phyloP scores from a whole-genome alignment of 1,140 invertebrate species.

The Panulirus ornatus region DNA sequence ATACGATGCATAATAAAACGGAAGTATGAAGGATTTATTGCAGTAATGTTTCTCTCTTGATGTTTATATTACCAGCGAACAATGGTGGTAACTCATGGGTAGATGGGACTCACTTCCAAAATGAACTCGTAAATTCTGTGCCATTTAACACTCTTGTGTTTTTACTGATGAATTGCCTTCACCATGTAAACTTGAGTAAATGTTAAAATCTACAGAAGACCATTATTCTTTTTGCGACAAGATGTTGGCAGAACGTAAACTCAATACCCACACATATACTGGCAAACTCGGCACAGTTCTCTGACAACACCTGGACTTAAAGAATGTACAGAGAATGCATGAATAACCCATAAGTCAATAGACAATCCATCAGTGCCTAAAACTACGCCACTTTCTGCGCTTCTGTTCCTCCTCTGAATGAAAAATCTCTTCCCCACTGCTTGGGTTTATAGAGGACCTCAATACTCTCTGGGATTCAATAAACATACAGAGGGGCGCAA shows the following conservation, averaged over 20 bases:
- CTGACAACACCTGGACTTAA: background rate
- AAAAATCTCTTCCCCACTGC: slow-evolving; percentile 10
- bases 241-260: too few species aligned
- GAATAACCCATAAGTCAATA: background rate
- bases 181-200: too few species aligned
- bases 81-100: slow-evolving; percentile 30
- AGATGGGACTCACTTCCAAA: slow-evolving; percentile 32
- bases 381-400: background rate
- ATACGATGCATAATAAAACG: slow-evolving; percentile 54
- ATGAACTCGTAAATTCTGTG: slow-evolving; percentile 50
- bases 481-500: slow-evolving; percentile 71
- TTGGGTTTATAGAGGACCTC: slow-evolving; percentile 28
- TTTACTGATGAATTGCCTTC: too few species aligned
- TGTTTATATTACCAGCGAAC: slow-evolving; percentile 57
- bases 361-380: background rate
- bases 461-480: slow-evolving; percentile 70
- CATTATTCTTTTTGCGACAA: too few species aligned
- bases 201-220: too few species aligned
- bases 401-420: background rate
- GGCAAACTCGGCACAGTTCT: too few species aligned
- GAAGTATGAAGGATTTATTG: slow-evolving; percentile 68
- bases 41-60: slow-evolving; percentile 55
- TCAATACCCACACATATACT: too few species aligned
- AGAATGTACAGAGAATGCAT: background rate
- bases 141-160: background rate